Conservation (phyloP, 2,797 vertebrate genomes). For the Crenichthys baileyi region DNA sequence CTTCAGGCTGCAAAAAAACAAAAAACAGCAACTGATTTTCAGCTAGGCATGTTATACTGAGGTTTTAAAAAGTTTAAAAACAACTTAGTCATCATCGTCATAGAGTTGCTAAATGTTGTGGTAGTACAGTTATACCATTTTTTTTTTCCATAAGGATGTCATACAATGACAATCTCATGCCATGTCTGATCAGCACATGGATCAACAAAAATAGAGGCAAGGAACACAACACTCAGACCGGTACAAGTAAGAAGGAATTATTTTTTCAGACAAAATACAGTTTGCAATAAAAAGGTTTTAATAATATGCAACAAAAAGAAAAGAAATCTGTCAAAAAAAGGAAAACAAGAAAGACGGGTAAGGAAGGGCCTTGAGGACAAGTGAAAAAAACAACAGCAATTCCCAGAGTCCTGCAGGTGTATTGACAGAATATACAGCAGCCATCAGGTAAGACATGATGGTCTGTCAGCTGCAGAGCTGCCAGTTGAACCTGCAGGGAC, state of each 20-base stretch:
- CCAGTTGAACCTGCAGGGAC: constrained; percentile 46
- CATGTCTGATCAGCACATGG: background rate
- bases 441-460: constrained; percentile 51
- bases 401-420: constrained; percentile 28
- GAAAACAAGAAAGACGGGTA: constrained; percentile 2
- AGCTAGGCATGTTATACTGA: background rate
- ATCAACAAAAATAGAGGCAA: background rate
- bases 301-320: too few species aligned
- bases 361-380: constrained; percentile 11
- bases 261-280: background rate
- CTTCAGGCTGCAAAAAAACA: constrained; percentile 85
- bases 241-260: background rate
- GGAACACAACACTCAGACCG: background rate
- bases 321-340: background rate
- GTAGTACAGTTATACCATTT: background rate
- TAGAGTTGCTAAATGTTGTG: background rate
- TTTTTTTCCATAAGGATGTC: background rate
- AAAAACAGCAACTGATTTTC: background rate
- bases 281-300: background rate
- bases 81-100: background rate
- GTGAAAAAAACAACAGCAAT: constrained; percentile 24
- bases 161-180: background rate
- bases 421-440: constrained; percentile 45
- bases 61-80: background rate
- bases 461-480: constrained; percentile 55